These are phyloP conservation scores for Acanthornis magna DNA, from an alignment of 2,797 vertebrate genomes.

Conservation along the genomic window DNA sequence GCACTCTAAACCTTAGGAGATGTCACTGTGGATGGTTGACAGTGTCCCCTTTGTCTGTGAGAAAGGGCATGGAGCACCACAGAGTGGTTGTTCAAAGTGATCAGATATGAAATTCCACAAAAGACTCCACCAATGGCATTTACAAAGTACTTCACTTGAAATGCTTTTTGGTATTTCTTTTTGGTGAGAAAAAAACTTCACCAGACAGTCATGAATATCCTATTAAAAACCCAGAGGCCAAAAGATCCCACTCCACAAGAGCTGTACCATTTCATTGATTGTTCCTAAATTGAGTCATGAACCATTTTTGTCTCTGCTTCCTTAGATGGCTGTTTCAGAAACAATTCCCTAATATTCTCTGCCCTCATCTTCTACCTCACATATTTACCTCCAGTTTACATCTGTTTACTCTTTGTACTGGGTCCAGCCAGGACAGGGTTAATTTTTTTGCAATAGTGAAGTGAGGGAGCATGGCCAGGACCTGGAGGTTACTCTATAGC, in stretches of 20 bases:
- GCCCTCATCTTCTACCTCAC: background rate
- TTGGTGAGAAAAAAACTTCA: background rate
- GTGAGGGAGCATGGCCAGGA: background rate
- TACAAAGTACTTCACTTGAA: background rate
- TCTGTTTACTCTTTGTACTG: background rate
- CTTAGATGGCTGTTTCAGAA: background rate
- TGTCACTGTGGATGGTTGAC: background rate
- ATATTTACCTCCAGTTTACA: background rate
- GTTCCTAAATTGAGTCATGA: background rate
- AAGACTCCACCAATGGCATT: background rate
- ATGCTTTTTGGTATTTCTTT: background rate
- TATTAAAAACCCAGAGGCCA: background rate
- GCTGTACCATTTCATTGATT: background rate
- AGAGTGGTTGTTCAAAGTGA: background rate
- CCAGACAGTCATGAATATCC: background rate
- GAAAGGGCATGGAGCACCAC: no score
- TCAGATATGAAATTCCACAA: background rate
- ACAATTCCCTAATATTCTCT: background rate
- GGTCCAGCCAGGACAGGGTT: background rate
- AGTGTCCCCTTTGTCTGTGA: background rate
- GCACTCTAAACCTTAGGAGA: background rate
- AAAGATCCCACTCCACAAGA: background rate
- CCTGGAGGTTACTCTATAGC: background rate
- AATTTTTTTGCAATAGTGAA: background rate
- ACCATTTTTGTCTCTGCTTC: background rate